Conservation (phyloP, 2,797 vertebrate genomes). For the Furcifer pardalis region DNA sequence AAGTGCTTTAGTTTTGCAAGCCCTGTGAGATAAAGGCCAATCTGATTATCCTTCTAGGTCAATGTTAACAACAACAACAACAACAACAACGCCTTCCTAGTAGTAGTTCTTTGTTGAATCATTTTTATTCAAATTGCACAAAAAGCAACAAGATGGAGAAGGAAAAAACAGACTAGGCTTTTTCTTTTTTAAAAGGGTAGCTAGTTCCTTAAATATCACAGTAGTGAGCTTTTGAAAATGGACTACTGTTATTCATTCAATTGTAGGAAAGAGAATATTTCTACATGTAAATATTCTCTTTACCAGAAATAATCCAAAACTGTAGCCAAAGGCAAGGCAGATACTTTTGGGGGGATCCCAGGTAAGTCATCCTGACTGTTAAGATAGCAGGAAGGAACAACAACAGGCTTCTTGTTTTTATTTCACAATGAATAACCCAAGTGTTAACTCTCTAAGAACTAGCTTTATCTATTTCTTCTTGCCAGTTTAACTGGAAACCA, state of each 20-base stretch:
- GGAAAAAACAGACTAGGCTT: neutral
- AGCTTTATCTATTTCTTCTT: neutral
- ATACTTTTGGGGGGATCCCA: neutral
- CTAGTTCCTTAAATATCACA: constrained; percentile 1
- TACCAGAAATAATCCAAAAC: neutral
- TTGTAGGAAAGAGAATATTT: neutral
- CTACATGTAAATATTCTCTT: neutral
- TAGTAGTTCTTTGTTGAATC: neutral
- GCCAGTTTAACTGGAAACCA: neutral
- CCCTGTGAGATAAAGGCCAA: neutral
- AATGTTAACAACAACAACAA: neutral
- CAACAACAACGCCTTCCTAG: neutral
- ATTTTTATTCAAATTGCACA: neutral
- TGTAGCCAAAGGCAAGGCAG: neutral
- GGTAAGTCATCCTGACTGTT: neutral
- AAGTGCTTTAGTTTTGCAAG: neutral
- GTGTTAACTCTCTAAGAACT: neutral
- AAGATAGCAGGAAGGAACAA: neutral
- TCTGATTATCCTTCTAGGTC: neutral
- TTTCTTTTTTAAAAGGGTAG: neutral
- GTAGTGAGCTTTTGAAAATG: neutral
- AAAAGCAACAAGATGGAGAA: neutral
- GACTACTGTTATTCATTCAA: neutral
- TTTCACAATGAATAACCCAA: neutral
- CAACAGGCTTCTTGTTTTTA: neutral